These are phyloP conservation scores for Hirtodrosophila duncani DNA, from an alignment of 2,888 invertebrate genomes.

Conservation along the genomic window DNA sequence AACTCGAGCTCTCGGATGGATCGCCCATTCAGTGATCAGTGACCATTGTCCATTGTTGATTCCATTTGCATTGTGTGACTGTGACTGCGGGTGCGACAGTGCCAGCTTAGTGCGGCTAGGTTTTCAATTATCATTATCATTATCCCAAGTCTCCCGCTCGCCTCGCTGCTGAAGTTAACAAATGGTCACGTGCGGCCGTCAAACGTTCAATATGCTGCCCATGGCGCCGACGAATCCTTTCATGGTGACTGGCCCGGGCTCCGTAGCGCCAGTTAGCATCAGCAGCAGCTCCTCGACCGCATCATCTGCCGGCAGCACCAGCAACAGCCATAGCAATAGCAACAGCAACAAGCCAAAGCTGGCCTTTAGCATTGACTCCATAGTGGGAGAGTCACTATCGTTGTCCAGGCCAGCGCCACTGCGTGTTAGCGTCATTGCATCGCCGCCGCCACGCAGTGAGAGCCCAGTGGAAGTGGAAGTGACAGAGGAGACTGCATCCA, in stretches of 20 bases:
- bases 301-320: constrained; percentile 40
- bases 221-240: constrained; percentile 85
- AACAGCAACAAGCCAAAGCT: constrained; percentile 89
- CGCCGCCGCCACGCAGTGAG: constrained; percentile 62
- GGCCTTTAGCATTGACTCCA: constrained; percentile 96
- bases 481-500: constrained; percentile 41
- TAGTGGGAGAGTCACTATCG: constrained; percentile 85
- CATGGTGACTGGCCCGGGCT: constrained; percentile 55
- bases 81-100: no score
- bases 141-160: no score
- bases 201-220: constrained; percentile 87
- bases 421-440: constrained; percentile 55
- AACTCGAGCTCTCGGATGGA: no score
- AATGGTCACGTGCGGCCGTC: constrained; percentile 78
- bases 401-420: constrained; percentile 24
- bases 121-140: constrained; percentile 43
- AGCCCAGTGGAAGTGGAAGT: constrained; percentile 52
- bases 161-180: no score
- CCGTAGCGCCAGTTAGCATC: constrained; percentile 35
- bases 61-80: constrained; percentile 27
- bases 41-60: constrained; percentile 11
- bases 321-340: constrained; percentile 52
- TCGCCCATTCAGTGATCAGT: no score
- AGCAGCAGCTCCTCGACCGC: constrained; percentile 37
- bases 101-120: no score